Percentiles rank a stretch among this genome's conserved stretches.
These are phyloP conservation scores for Craniophora ligustri DNA, from an alignment of 2,888 invertebrate genomes.

Conservation along the genomic window DNA sequence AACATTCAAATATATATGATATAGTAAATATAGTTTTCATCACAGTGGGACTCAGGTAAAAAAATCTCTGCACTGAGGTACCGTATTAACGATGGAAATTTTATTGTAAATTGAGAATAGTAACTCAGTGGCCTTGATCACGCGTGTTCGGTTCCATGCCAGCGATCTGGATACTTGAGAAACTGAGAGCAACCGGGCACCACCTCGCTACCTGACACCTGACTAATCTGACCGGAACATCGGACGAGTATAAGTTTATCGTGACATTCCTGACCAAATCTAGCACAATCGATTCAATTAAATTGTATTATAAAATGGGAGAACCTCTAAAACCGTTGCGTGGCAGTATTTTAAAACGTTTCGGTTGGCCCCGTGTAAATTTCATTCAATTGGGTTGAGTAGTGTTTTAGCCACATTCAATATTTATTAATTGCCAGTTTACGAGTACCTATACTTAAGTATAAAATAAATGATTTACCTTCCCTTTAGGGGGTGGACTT, in stretches of 20 bases:
- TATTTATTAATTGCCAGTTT: too few species aligned
- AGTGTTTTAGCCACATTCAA: too few species aligned
- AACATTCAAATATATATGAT: too few species aligned
- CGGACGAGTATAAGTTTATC: slow-evolving; percentile 14
- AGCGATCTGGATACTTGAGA: slow-evolving; percentile 71
- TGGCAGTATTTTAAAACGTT: slow-evolving; percentile 8
- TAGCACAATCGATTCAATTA: slow-evolving; percentile 5
- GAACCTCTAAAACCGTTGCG: not conserved
- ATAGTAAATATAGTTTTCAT: too few species aligned
- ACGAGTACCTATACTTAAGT: too few species aligned
- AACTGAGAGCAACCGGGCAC: slow-evolving; percentile 62
- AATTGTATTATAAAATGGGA: not conserved
- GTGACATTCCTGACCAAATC: slow-evolving; percentile 15
- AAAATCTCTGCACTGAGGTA: slow-evolving; percentile 31
- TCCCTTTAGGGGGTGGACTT: too few species aligned
- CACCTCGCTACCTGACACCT: slow-evolving; percentile 66
- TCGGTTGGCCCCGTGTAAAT: too few species aligned
- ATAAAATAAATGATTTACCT: too few species aligned
- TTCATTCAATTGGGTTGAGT: too few species aligned
- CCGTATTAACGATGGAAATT: slow-evolving; percentile 49
- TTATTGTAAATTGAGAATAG: slow-evolving; percentile 65
- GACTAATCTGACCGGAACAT: slow-evolving; percentile 57
- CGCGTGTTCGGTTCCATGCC: slow-evolving; percentile 71
- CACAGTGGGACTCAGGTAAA: slow-evolving; percentile 6
- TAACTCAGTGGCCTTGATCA: slow-evolving; percentile 75